phyloP scores from a whole-genome alignment of 2,888 invertebrate genomes.

The Perdita meconis region DNA sequence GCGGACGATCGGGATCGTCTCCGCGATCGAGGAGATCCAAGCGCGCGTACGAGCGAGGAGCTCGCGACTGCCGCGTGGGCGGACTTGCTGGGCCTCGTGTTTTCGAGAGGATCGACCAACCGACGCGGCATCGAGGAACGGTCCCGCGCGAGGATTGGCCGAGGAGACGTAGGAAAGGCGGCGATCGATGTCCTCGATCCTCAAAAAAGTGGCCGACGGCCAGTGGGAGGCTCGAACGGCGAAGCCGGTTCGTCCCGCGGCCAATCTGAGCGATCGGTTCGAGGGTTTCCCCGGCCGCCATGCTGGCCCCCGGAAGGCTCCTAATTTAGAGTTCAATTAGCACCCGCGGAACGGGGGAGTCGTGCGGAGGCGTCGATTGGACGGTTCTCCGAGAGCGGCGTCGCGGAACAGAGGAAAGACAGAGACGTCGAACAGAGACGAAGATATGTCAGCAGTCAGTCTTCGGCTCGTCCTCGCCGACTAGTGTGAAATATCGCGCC shows the following conservation, averaged over 20 bases:
- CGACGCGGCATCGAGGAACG: constrained; percentile 56
- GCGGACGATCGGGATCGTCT: constrained; percentile 12
- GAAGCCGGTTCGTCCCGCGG: constrained; percentile 2
- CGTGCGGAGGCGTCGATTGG: constrained; percentile 53
- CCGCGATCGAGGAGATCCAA: constrained; percentile 31
- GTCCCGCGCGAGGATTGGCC: constrained; percentile 57
- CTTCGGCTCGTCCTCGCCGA: constrained; percentile 75
- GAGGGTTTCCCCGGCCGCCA: constrained; percentile 52
- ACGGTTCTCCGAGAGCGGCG: constrained; percentile 45
- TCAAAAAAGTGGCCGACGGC: constrained; percentile 19
- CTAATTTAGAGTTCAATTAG: constrained; percentile 76
- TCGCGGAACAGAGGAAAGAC: constrained; percentile 54
- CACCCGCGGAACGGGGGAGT: constrained; percentile 52
- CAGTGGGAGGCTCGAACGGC: constrained; percentile 25
- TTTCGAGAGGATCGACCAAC: constrained; percentile 60
- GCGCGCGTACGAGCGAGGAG: constrained; percentile 60
- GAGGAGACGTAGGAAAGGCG: constrained; percentile 59
- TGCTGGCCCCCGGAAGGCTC: constrained; percentile 54
- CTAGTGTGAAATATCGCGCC: constrained; percentile 85
- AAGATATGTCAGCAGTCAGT: constrained; percentile 69
- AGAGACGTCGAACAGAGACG: constrained; percentile 67
- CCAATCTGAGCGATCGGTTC: constrained; percentile 45
- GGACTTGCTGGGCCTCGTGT: constrained; percentile 59
- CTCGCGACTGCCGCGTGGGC: constrained; percentile 62
- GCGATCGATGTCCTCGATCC: constrained; percentile 31